phyloP scores from a whole-genome alignment of 2,888 invertebrate genomes.

The Drosophila picticornis region DNA sequence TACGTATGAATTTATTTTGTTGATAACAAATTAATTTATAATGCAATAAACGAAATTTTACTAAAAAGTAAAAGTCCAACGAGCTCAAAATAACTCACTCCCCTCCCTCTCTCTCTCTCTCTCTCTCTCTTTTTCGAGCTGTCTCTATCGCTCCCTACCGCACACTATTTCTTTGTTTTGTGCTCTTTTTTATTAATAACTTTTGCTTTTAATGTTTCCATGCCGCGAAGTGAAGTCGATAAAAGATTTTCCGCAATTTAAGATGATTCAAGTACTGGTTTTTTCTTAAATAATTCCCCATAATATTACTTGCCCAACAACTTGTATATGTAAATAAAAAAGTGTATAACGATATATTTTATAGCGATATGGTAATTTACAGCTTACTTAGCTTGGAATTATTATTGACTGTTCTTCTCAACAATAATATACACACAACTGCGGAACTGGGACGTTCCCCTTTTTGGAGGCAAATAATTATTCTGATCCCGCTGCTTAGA shows the following conservation, averaged over 20 bases:
- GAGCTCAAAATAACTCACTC: not conserved
- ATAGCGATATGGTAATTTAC: slow-evolving; percentile 10
- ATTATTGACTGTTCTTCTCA: not conserved
- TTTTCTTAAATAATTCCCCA: slow-evolving; percentile 17
- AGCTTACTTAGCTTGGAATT: not conserved
- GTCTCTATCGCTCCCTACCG: not conserved
- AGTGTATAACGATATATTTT: not conserved
- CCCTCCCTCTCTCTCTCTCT: not conserved
- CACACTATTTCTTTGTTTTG: slow-evolving; percentile 13
- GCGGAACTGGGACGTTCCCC: slow-evolving; percentile 18
- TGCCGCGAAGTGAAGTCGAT: not conserved
- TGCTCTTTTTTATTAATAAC: slow-evolving; percentile 3
- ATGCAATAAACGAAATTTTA: slow-evolving; percentile 46
- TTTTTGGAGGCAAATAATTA: slow-evolving; percentile 1
- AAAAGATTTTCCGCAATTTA: slow-evolving; percentile 23
- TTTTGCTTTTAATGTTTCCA: slow-evolving; percentile 4
- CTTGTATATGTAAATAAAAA: not conserved
- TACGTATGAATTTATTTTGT: slow-evolving; percentile 29
- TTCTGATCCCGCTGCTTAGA: slow-evolving; percentile 4
- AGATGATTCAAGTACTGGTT: slow-evolving; percentile 50
- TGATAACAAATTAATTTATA: slow-evolving; percentile 79
- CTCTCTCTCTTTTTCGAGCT: not conserved
- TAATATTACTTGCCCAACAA: slow-evolving; percentile 7
- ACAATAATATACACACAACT: slow-evolving; percentile 3
- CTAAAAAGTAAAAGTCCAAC: slow-evolving; percentile 25